phyloP scores from a whole-genome alignment of 2,888 invertebrate genomes.

The Tenthredo distinguenda region DNA sequence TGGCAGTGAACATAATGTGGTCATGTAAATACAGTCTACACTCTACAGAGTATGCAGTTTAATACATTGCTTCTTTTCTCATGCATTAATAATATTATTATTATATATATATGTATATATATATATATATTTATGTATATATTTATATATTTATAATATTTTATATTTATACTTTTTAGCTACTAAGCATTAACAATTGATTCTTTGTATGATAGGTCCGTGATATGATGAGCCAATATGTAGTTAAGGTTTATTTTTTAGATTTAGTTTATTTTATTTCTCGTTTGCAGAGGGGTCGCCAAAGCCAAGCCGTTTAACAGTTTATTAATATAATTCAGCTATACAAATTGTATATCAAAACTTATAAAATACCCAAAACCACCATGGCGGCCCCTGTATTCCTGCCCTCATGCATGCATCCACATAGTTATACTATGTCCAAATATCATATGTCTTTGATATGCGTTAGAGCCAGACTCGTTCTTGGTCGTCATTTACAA shows the following conservation, averaged over 20 bases:
- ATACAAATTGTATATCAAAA: conserved; percentile 75
- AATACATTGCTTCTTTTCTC: conserved; percentile 73
- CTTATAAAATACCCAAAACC: conserved; percentile 77
- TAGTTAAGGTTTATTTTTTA: conserved; percentile 62
- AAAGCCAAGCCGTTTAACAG: conserved; percentile 69
- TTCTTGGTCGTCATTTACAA: conserved; percentile 70
- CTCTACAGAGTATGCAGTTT: conserved; percentile 73
- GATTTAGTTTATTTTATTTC: conserved; percentile 51
- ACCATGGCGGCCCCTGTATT: conserved; percentile 68
- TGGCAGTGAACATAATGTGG: conserved; percentile 71
- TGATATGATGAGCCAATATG: conserved; percentile 76
- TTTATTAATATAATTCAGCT: conserved; percentile 67
- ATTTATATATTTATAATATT: conserved; percentile 63
- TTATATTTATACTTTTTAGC: conserved; percentile 66
- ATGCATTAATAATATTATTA: conserved; percentile 73
- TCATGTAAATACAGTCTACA: conserved; percentile 67
- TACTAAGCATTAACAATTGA: conserved; percentile 75
- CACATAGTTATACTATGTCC: conserved; percentile 63
- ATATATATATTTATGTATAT: conserved; percentile 61
- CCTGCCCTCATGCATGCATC: conserved; percentile 62
- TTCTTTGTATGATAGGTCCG: conserved; percentile 67
- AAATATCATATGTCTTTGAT: conserved; percentile 68
- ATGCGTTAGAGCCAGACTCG: conserved; percentile 76
- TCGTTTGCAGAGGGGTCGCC: conserved; percentile 64
- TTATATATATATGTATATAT: conserved; percentile 59